A percentile compares a stretch with the other conserved stretches of the same genome.
phyloP scores from a whole-genome alignment of 2,797 vertebrate genomes.

The Cirrhinus molitorella region DNA sequence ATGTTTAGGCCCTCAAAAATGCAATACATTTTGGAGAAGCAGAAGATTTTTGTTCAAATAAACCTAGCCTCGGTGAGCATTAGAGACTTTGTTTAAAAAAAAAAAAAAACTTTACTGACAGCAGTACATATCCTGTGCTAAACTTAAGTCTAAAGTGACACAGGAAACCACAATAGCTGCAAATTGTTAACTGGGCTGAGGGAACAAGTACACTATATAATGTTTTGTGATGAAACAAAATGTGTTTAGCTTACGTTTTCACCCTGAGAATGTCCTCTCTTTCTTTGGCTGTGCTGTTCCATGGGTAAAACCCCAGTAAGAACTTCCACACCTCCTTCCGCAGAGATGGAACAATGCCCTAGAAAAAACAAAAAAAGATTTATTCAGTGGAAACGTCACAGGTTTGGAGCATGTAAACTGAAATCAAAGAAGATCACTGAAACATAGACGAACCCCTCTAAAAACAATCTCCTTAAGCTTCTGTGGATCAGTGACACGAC shows the following conservation, averaged over 20 bases:
- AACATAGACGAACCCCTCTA: conserved; percentile 81
- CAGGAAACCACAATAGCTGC: conserved; percentile 7
- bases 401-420: background rate
- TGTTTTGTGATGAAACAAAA: background rate
- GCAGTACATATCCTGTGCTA: background rate
- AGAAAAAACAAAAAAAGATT: conserved; percentile 5
- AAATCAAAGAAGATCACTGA: background rate
- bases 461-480: conserved; percentile 85
- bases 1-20: too few species aligned
- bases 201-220: background rate
- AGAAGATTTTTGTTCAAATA: background rate
- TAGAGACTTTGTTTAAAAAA: background rate
- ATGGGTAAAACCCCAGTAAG: conserved; percentile 88
- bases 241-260: conserved; percentile 83
- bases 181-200: background rate
- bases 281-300: conserved; percentile 84
- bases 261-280: conserved; percentile 82
- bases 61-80: background rate
- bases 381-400: background rate
- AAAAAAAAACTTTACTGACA: background rate
- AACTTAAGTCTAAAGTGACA: background rate
- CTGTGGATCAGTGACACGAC: conserved; percentile 79
- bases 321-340: conserved; percentile 92
- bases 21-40: too few species aligned
- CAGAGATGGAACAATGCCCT: conserved; percentile 83